These are phyloP conservation scores for Apeltes quadracus DNA, from an alignment of 2,113 vertebrate genomes.

Conservation along the genomic window DNA sequence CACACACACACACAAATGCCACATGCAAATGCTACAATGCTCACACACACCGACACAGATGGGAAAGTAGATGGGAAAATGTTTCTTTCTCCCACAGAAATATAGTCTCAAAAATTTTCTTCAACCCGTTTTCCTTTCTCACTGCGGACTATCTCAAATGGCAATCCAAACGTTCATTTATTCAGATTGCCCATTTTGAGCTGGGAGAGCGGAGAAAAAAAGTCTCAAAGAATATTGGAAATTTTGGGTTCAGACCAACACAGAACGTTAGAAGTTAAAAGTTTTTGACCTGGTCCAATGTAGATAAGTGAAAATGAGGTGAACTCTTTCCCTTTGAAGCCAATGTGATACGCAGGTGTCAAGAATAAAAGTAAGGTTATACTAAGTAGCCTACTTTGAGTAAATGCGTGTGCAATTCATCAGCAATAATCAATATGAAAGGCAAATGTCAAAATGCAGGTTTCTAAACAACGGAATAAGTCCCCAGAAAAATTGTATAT, in stretches of 20 bases:
- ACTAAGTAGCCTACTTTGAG: not conserved
- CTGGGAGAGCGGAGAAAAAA: not conserved
- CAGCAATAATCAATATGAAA: not conserved
- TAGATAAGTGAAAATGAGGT: not conserved
- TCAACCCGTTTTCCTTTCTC: conserved; percentile 29
- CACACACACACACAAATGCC: not conserved
- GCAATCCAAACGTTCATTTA: conserved; percentile 39
- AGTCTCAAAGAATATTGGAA: not conserved
- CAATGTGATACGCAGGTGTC: not conserved
- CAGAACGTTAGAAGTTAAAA: not conserved
- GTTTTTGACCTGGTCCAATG: not conserved
- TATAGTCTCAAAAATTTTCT: conserved; percentile 34
- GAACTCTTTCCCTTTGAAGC: not conserved
- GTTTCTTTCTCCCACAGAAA: conserved; percentile 34
- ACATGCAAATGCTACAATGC: not conserved
- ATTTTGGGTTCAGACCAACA: not conserved
- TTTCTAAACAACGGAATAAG: not conserved
- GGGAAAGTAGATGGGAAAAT: conserved; percentile 53
- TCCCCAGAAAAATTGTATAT: not conserved
- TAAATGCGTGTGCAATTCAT: too few relatives aligned
- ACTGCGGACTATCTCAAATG: conserved; percentile 38
- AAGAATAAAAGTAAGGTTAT: not conserved
- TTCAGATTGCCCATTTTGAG: conserved; percentile 36
- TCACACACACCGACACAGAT: conserved; percentile 31
- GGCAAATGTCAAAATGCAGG: not conserved